Conservation (phyloP, 2,888 invertebrate species). For the Diogma glabrata region DNA sequence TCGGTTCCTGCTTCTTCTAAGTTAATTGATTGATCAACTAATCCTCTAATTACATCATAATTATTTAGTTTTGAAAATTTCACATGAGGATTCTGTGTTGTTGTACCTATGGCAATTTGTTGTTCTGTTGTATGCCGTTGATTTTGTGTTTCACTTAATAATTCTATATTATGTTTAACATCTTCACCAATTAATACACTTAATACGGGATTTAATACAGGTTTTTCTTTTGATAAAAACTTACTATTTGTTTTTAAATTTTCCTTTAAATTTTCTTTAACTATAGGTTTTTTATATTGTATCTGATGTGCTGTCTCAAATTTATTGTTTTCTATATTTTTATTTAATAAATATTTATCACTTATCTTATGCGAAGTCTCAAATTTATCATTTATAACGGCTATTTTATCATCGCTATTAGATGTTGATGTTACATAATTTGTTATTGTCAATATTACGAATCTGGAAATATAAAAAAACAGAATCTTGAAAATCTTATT, state of each 20-base stretch:
- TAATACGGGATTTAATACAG: constrained; percentile 35
- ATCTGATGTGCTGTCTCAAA: constrained; percentile 34
- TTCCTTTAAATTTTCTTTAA: constrained; percentile 22
- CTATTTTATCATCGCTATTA: constrained; percentile 23
- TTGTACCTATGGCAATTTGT: constrained; percentile 30
- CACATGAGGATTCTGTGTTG: constrained; percentile 2
- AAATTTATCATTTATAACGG: too few species aligned
- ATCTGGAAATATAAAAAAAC: too few species aligned
- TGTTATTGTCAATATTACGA: too few species aligned
- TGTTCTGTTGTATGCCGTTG: constrained; percentile 28
- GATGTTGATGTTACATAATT: constrained; percentile 5
- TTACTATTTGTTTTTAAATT: constrained; percentile 30
- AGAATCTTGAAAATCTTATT: too few species aligned
- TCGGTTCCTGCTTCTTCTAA: constrained; percentile 54
- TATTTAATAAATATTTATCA: background rate
- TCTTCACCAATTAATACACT: constrained; percentile 40
- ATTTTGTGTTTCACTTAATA: constrained; percentile 31
- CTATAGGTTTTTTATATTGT: constrained; percentile 15
- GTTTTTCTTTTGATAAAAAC: constrained; percentile 34
- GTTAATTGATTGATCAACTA: constrained; percentile 41
- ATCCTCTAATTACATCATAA: constrained; percentile 24
- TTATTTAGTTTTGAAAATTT: background rate
- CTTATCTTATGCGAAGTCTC: constrained; percentile 60
- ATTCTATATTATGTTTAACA: constrained; percentile 41
- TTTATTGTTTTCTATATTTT: constrained; percentile 14